Percentiles rank a stretch among this genome's conserved stretches.
Conservation (phyloP, 2,888 invertebrate genomes). For the Acrobasis repandana region DNA sequence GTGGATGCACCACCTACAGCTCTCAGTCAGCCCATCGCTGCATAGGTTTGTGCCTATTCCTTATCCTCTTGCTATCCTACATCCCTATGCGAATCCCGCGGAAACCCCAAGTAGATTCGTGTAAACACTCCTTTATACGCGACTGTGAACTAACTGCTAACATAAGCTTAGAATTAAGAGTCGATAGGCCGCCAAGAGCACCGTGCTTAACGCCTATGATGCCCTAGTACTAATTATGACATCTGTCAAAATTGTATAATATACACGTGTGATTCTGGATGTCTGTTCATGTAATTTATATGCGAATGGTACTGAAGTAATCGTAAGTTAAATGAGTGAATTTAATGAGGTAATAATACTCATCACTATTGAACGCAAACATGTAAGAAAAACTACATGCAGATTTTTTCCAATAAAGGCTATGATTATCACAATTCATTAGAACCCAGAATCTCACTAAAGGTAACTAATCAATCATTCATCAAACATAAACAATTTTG, state of each 20-base stretch:
- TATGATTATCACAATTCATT: neutral
- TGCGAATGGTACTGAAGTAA: neutral
- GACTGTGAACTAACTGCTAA: conserved; percentile 76
- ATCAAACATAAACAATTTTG: conserved; percentile 5
- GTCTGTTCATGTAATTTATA: neutral
- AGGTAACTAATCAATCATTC: neutral
- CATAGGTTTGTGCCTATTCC: conserved; percentile 80
- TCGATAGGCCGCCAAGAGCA: conserved; percentile 58
- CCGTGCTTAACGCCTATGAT: conserved; percentile 52
- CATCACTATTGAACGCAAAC: neutral
- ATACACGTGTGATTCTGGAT: conserved; percentile 18
- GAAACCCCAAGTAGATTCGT: conserved; percentile 22
- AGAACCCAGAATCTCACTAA: conserved; percentile 7
- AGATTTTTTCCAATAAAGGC: neutral
- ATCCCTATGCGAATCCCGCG: conserved; percentile 41
- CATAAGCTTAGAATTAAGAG: conserved; percentile 48
- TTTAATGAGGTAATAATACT: neutral
- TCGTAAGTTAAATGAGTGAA: neutral
- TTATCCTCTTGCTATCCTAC: conserved; percentile 63
- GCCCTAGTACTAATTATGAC: conserved; percentile 26
- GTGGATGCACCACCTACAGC: conserved; percentile 64
- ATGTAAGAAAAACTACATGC: neutral
- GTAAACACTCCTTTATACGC: conserved; percentile 41
- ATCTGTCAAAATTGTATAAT: conserved; percentile 23
- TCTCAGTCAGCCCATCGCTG: conserved; percentile 66